These are phyloP conservation scores for Tenthredo scrophulariae DNA, from an alignment of 2,888 invertebrate genomes.

Conservation along the genomic window DNA sequence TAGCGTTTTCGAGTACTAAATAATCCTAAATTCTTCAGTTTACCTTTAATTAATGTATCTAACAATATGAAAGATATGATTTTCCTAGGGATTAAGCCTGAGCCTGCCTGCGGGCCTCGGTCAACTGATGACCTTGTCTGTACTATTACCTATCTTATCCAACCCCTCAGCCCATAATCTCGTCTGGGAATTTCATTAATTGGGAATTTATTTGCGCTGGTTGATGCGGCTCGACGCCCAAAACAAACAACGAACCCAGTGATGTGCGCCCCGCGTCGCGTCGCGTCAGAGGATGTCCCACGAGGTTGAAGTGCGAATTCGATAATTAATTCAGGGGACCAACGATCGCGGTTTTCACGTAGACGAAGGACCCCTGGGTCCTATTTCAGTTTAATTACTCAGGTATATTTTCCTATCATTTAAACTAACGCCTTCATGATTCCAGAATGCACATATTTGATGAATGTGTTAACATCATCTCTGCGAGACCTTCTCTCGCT, in stretches of 20 bases:
- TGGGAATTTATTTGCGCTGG: slow-evolving; percentile 33
- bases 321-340: slow-evolving; percentile 45
- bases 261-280: not conserved
- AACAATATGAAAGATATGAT: slow-evolving; percentile 21
- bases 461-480: not conserved
- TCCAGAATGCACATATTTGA: not conserved
- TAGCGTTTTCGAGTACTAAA: not conserved
- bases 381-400: slow-evolving; percentile 35
- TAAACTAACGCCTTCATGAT: not conserved
- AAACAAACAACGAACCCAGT: slow-evolving; percentile 23
- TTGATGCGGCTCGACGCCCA: slow-evolving; percentile 14
- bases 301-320: slow-evolving; percentile 39
- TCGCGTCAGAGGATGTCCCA: slow-evolving; percentile 32
- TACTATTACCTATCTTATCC: not conserved
- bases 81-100: not conserved
- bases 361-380: slow-evolving; percentile 29
- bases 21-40: not conserved
- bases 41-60: slow-evolving; percentile 11
- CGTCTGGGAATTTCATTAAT: slow-evolving; percentile 38
- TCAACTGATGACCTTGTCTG: slow-evolving; percentile 17
- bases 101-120: not conserved
- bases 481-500: not conserved
- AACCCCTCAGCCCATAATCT: not conserved
- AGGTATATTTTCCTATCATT: not conserved
- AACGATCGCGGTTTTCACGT: slow-evolving; percentile 30